Base-by-base conservation (phyloP, 2,113 vertebrate genomes). In the Corythornis vintsioides region DNA sequence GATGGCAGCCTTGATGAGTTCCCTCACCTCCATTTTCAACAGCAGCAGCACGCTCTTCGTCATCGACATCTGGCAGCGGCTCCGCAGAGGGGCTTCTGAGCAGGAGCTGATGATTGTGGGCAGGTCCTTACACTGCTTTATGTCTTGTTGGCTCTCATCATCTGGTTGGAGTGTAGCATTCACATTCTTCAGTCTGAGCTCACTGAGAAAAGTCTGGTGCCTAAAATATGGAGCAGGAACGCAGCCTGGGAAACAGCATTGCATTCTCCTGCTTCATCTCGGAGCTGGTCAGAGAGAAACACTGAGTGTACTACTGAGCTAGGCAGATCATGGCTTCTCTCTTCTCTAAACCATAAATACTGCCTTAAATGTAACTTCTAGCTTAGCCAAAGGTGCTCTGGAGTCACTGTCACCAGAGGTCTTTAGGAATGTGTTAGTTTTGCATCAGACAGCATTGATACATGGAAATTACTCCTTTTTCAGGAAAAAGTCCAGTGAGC, bases 21-120 rank as follows among this genome's bases (percentile, higher is more conserved):
- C 99, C 25, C 98, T 99, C 93, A 99, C 99, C 64, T 99, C 99
- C 56, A 98, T 99, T 93, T 99, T 99, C 96, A 99, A 99, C 94
- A 99, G 99, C 96, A 99, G 99, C 96, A 98, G 99, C 96, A 99
- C 99, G 7, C 97, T 99, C 72, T 99, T 99, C 7, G 98, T 98
- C 15, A 97, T 99, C 33, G 99, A 99, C 64, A 98, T 99, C 73
- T 99, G 99, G 98, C 97, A 98, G 83, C 97, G 92, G 17, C 61
- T 98, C 53, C 97, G 98, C 65, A 97, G 74, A 20, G 88, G 91
- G 40, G 98, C 99, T 10, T 97, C 98, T 0, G 99, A 99, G 95
- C 96, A 90, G 92, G 99, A 99, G 92, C 98, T 99, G 75, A 99
- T 99, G 99, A 97, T 99, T 52, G 98, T 99, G 91, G 98, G 99